Conservation (phyloP, 2,888 invertebrate genomes). For the Alloscopus bannaensis region DNA sequence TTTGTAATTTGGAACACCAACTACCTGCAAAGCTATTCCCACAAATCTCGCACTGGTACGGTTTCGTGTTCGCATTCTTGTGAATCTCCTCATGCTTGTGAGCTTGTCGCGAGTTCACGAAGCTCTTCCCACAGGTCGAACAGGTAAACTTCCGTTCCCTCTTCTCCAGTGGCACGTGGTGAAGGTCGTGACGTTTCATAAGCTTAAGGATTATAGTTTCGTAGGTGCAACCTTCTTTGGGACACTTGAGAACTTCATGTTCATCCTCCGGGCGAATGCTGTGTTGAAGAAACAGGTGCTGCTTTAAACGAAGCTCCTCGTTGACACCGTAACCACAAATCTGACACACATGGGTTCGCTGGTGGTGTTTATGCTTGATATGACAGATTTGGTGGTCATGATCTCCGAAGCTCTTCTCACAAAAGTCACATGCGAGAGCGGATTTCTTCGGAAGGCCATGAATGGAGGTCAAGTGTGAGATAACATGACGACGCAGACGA, state of each 20-base stretch:
- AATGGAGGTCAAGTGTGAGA: too few species aligned
- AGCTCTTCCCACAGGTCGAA: conserved; percentile 14
- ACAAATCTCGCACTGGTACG: conserved; percentile 39
- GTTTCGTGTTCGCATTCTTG: conserved; percentile 15
- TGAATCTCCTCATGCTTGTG: conserved; percentile 18
- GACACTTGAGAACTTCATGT: background rate
- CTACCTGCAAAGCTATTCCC: conserved; percentile 43
- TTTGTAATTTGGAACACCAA: background rate
- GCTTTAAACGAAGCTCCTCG: background rate
- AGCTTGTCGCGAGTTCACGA: background rate
- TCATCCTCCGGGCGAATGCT: background rate
- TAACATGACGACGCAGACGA: too few species aligned
- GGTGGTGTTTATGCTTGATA: background rate
- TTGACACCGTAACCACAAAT: background rate
- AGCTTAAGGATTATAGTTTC: background rate
- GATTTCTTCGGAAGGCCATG: too few species aligned
- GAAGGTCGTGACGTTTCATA: background rate
- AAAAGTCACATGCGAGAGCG: too few species aligned
- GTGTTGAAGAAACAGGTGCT: background rate
- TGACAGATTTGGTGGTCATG: too few species aligned
- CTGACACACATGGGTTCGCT: background rate
- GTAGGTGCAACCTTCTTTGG: background rate
- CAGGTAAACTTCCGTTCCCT: background rate
- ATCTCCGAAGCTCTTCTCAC: too few species aligned
- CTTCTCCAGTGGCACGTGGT: background rate